Evolutionary conservation across 1,140 invertebrate genomes (phyloP), one percentile per base, ranked within the genome.

Genomic region (Magallana gigas): DNA sequence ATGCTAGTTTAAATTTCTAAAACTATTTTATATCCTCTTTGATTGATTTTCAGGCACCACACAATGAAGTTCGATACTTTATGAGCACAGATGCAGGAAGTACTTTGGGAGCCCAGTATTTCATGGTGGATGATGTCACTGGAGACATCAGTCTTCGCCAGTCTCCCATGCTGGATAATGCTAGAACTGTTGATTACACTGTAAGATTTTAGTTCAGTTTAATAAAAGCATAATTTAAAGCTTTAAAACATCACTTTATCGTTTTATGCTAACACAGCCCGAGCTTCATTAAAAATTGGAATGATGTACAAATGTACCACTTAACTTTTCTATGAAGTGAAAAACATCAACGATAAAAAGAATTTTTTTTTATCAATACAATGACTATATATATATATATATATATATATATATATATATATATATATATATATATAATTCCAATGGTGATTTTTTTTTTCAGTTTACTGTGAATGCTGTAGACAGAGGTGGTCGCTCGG

Each of bases 401-500:
- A n/a, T n/a, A n/a, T 36, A 0, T 36, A 3, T 36, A 36, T 36
- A 36, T 36, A 36, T 3, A n/a, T 36, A 0, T 36, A 3, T 36
- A 36, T 36, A 36, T 36, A 36, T 3, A n/a, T 36, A 0, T 36
- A 3, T 36, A 36, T 36, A 36, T 36, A 36, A 1, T 36, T 36
- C 36, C 36, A 36, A 36, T 36, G 36, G 1, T 36, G 36, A 1
- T 83, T 91, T 18, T 83, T 23, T 23, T 23, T 23, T 0, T 23
- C 23, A 91, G 90, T 90, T 91, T 57, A 18, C 64, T 85, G 88
- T 89, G 12, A 84, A 62, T 16, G 90, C 89, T 12, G 62, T 58
- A 59, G 68, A 71, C 9, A 29, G 68, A 12, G 68, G 68, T 8
- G 9, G 23, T 29, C 68, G 23, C 11, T 29, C 23, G 68, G 68